These are phyloP conservation scores for Brachyrhaphis roseni DNA, from an alignment of 2,797 vertebrate species.

Conservation along the genomic window DNA sequence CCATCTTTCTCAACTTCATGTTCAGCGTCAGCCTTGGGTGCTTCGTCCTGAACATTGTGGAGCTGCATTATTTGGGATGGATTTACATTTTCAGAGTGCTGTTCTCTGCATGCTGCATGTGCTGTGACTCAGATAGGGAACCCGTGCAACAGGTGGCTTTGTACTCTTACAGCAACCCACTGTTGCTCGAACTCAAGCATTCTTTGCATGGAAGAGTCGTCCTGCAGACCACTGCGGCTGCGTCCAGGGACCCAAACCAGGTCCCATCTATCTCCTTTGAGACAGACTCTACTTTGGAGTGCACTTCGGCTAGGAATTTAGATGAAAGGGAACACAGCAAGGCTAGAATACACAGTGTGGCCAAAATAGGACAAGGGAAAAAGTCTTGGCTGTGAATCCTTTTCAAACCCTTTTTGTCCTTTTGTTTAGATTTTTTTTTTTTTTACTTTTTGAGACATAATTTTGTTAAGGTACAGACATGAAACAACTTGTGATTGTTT, in stretches of 20 bases:
- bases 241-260: slow-evolving; percentile 64
- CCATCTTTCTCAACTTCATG: slow-evolving; percentile 81
- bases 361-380: slow-evolving; percentile 67
- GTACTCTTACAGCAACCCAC: slow-evolving; percentile 66
- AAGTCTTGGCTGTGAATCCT: slow-evolving; percentile 79
- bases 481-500: background rate
- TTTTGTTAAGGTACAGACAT: background rate
- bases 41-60: slow-evolving; percentile 77
- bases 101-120: slow-evolving; percentile 68
- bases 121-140: slow-evolving; percentile 55
- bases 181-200: slow-evolving; percentile 74
- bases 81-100: slow-evolving; percentile 75
- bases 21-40: slow-evolving; percentile 75
- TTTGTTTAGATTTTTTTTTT: slow-evolving; percentile 1
- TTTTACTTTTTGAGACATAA: background rate
- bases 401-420: background rate
- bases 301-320: slow-evolving; percentile 65
- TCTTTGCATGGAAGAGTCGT: slow-evolving; percentile 72
- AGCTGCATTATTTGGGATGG: slow-evolving; percentile 78
- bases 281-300: slow-evolving; percentile 75
- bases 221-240: slow-evolving; percentile 62
- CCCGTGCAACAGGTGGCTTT: slow-evolving; percentile 37
- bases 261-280: slow-evolving; percentile 76
- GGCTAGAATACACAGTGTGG: slow-evolving; percentile 59
- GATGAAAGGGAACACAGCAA: slow-evolving; percentile 57